Base-by-base conservation (phyloP, 2,888 invertebrate genomes). In the Timandra comae region DNA sequence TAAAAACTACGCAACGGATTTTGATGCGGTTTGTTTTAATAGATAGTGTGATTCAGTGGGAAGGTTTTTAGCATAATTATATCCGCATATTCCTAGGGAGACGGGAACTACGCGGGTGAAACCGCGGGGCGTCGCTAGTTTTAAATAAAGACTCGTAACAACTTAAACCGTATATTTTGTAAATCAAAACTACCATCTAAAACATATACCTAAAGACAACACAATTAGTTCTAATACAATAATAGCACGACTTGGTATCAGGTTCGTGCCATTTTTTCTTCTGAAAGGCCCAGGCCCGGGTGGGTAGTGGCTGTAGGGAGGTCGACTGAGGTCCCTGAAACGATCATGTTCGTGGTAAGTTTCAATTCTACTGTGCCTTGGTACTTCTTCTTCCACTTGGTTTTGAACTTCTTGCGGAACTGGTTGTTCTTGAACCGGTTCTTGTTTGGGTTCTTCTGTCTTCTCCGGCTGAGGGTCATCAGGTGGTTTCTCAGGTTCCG, bases 281-380 rank as follows among this genome's bases (percentile, higher is more conserved):
- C n/a, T n/a, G n/a, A n/a, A n/a, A n/a, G n/a, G 42, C 2, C 46
- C 46, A 11, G 34, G 57, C 3, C 48, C 58, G 3, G 62, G 42
- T 0, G 49, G 51, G 11, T 67, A 64, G 30, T 72, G 65, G 9
- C 61, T 65, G 3, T 71, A 70, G 7, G 69, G 64, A 2, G 69
- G 71, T 43, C 70, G 51, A 24, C 49, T 69, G 0, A 52, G 52
- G 29, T 71, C 53, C 27, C 46, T 58, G 22, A 55, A 69, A 12
- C 65, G 46, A 1, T 49, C 63, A 24, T 47, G 65, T 30, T 69
- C 60, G 39, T 72, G 56, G 20, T 67, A 70, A 0, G 66, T 65
- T 3, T 62, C 64, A 19, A 71, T 68, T 3, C 66, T 56, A 27
- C 57, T 62, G n/a, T n/a, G n/a, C 6, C 29, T 47, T 1, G 41